Evolutionary conservation across 2,113 vertebrate genomes (phyloP).

Genomic region (Dipodomys merriami): DNA sequence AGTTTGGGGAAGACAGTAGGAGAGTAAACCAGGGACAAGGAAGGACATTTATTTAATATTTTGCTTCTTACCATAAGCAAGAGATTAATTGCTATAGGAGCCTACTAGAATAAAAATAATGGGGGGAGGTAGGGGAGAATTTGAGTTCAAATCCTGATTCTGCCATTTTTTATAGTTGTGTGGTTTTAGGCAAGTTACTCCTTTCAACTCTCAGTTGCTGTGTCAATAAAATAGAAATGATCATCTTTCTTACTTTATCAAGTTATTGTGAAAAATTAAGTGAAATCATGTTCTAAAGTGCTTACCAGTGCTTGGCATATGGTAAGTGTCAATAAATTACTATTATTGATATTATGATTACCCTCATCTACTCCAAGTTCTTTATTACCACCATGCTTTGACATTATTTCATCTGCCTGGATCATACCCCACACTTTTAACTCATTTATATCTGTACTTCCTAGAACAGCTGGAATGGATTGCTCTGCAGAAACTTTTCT

Average conservation of each 20-base stretch:
- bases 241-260: conserved; percentile 35
- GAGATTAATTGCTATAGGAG: neutral
- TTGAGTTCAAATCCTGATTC: conserved; percentile 51
- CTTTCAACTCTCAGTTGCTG: conserved; percentile 40
- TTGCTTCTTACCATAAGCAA: conserved; percentile 15
- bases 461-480: conserved; percentile 35
- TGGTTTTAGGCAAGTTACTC: conserved; percentile 50
- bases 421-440: conserved; percentile 24
- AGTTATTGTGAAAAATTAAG: conserved; percentile 68
- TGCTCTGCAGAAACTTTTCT: conserved; percentile 52
- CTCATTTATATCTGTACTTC: conserved; percentile 31
- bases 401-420: conserved; percentile 61
- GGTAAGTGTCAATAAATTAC: conserved; percentile 66
- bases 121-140: neutral
- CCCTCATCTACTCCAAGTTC: conserved; percentile 53
- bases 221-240: conserved; percentile 44
- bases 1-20: neutral
- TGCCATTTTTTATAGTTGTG: conserved; percentile 1
- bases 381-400: conserved; percentile 51
- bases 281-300: conserved; percentile 69
- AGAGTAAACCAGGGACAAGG: neutral
- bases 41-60: neutral
- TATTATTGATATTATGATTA: conserved; percentile 60
- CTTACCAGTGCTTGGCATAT: conserved; percentile 62
- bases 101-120: conserved; percentile 6